Base-by-base conservation (phyloP, 2,888 invertebrate genomes). In the Dicranocentrus wangi region DNA sequence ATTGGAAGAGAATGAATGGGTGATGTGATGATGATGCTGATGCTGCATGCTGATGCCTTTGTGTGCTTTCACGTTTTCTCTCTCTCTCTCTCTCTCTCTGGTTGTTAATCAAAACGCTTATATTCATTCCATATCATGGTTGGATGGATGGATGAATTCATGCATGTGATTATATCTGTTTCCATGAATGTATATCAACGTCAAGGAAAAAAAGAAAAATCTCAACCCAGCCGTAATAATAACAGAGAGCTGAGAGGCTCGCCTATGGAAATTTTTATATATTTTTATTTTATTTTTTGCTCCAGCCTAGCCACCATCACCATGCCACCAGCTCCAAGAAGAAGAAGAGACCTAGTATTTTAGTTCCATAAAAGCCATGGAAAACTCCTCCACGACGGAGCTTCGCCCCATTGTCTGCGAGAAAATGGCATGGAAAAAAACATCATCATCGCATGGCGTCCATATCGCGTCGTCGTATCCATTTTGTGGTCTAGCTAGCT, bases 101-200 rank as follows among this genome's bases (percentile, higher is more conserved):
- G 23, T 53, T 47, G 13, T 47, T 47, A 47, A 47, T 47, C 15
- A 47, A n/a, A 53, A 53, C 53, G n/a, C n/a, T 21, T 13, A 19
- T 2, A 17, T 53, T 53, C 53, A 53, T 53, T 17, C 53, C 13
- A 5, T 53, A 21, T 53, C 53, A 53, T 53, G 53, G 21, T 8
- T 53, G 53, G 53, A 53, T 21, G 53, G 53, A 53, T 53, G 53
- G 21, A 21, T 21, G 53, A 21, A 53, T 53, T 53, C 53, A 53
- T 21, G 21, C 23, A 53, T 21, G 21, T 53, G 5, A 19, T 53
- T 21, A 53, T 53, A 53, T 53, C 7, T 53, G 17, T 19, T 21
- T 47, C 47, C 47, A 47, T 47, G 47, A 10, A 47, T 10, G 13
- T 47, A 47, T 47, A 15, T 39, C 39, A 47, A 10, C 15, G 15